Evolutionary conservation across 2,888 invertebrate species (phyloP).

Genomic region (Antheraea yamamai): DNA sequence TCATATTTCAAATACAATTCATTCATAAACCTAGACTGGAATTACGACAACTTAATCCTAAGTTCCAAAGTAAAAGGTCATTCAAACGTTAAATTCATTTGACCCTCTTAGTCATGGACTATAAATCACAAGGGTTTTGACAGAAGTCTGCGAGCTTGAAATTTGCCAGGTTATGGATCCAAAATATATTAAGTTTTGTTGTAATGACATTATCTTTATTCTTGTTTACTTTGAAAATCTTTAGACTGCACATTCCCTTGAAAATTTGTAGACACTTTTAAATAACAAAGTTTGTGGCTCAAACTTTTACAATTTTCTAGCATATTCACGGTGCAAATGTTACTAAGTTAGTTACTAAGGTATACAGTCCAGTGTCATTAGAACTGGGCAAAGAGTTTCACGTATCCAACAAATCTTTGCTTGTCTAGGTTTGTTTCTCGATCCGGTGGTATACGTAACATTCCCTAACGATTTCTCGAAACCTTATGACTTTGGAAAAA

Average conservation of each 20-base stretch:
- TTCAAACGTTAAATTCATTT: conserved; percentile 2
- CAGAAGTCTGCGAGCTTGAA: not conserved
- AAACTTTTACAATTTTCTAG: no score
- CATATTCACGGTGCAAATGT: not conserved
- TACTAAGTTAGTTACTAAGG: not conserved
- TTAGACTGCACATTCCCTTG: not conserved
- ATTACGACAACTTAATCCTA: not conserved
- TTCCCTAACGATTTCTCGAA: not conserved
- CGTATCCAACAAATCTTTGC: not conserved
- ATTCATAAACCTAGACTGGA: not conserved
- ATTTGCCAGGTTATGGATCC: not conserved
- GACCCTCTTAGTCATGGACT: conserved; percentile 10
- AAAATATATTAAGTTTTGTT: not conserved
- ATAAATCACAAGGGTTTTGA: conserved; percentile 9
- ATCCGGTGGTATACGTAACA: not conserved
- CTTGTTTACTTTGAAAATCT: not conserved
- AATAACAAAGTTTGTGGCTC: not conserved
- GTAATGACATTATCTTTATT: not conserved
- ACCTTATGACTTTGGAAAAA: not conserved
- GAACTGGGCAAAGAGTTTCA: not conserved
- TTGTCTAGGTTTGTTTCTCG: not conserved
- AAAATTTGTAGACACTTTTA: not conserved
- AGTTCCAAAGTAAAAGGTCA: not conserved
- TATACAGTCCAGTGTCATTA: not conserved
- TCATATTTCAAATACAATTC: not conserved